These are phyloP conservation scores for Cardiocondyla obscurior DNA, from an alignment of 1,140 invertebrate species.

Conservation along the genomic window DNA sequence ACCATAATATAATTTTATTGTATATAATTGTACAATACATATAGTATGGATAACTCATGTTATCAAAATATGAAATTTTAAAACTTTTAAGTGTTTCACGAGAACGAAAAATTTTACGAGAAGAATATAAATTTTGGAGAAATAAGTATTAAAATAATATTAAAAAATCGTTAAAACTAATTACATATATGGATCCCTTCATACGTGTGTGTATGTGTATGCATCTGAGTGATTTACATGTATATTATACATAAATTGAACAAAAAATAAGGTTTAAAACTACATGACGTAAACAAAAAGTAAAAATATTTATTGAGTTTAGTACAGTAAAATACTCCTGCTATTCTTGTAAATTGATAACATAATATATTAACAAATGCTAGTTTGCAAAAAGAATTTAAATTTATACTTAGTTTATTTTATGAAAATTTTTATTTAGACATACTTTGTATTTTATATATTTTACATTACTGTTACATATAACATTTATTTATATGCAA, in stretches of 20 bases:
- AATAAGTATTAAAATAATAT: neutral
- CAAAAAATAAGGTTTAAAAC: neutral
- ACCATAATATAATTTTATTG: neutral
- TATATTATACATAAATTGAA: neutral
- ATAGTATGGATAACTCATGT: neutral
- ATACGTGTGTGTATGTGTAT: neutral
- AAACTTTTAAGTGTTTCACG: neutral
- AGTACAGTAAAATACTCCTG: neutral
- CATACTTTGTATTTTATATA: too few relatives aligned
- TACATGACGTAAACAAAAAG: neutral
- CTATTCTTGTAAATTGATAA: slow-evolving; percentile 13
- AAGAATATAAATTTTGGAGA: neutral
- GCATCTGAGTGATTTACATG: too few relatives aligned
- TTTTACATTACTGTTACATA: neutral
- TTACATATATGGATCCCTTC: neutral
- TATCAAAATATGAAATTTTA: neutral
- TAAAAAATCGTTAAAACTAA: neutral
- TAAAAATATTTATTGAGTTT: neutral
- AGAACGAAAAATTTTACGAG: neutral
- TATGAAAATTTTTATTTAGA: neutral
- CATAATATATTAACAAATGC: neutral
- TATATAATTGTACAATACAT: neutral
- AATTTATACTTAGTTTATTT: slow-evolving; percentile 24
- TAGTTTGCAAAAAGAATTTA: neutral
- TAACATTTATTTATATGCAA: neutral